Evolutionary conservation across 1,140 invertebrate genomes (phyloP).

Genomic region (Drosophila sproati): DNA sequence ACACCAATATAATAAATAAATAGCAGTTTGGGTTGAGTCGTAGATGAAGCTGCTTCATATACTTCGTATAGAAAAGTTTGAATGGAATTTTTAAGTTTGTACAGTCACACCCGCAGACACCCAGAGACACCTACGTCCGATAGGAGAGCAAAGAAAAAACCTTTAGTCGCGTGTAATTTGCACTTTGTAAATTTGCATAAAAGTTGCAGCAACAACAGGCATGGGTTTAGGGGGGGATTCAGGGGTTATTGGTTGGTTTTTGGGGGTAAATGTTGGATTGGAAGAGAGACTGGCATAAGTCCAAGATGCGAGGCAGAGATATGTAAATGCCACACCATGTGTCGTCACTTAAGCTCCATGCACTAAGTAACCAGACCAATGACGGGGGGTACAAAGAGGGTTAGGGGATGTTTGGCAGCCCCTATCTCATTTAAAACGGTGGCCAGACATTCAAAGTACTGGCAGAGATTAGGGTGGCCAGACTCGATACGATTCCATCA

Average conservation of each 20-base stretch:
- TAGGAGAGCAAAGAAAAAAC: conserved; percentile 59
- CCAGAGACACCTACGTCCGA: conserved; percentile 46
- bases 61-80: conserved; percentile 69
- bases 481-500: background rate
- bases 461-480: conserved; percentile 2
- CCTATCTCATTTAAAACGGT: conserved; percentile 46
- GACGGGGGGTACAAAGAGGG: no score
- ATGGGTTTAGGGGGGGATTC: background rate
- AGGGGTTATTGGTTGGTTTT: background rate
- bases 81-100: conserved; percentile 81
- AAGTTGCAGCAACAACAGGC: conserved; percentile 61
- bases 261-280: conserved; percentile 22
- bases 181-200: conserved; percentile 84
- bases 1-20: conserved; percentile 67
- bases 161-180: conserved; percentile 84
- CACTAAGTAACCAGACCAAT: conserved; percentile 50
- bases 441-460: conserved; percentile 54
- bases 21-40: conserved; percentile 37
- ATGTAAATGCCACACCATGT: conserved; percentile 78
- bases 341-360: conserved; percentile 64
- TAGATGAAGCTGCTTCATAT: conserved; percentile 16
- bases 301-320: conserved; percentile 76
- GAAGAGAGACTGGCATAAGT: conserved; percentile 64
- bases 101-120: conserved; percentile 29
- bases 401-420: conserved; percentile 21